Base-by-base conservation (phyloP, 2,888 invertebrate species). In the Tenthredo livida region DNA sequence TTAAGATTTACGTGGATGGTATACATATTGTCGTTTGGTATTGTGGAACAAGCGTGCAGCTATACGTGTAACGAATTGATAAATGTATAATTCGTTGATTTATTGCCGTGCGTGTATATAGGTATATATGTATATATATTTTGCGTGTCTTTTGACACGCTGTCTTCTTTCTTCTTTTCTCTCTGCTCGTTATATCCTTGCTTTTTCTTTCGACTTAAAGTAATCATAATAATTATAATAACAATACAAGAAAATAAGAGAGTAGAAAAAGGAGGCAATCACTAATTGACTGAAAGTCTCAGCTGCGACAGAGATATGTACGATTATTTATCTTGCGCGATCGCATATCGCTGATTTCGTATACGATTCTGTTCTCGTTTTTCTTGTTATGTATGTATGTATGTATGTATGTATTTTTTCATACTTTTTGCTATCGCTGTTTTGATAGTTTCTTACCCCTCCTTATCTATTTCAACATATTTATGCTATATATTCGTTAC, bases 51-150 rank as follows among this genome's bases (percentile, higher is more conserved):
- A 47, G 43, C 47, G 47, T 47, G 25, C 61, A 10, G 25, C 29
- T 40, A 78, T n/a, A 78, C 29, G 33, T 43, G 47, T 75, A 43
- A 78, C 78, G 78, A 78, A 78, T 78, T 78, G 58, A 58, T 78
- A 78, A 78, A 78, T 78, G 78, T 75, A 43, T 75, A 21, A 75
- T 75, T 43, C 78, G 54, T 54, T 58, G 33, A 78, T 58, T 54
- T 78, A 58, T 78, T 47, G 15, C 21, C 75, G 1, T 9, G 15
- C 75, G 25, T 50, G 2, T 73, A 73, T 9, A 21, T n/a, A 9
- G 3, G 7, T 37, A 7, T 37, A 37, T 33, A 33, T 33, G 0
- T 33, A 4, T 33, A 33, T 33, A 33, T 33, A 33, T 33, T 33
- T 33, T 7, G 33, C 40, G 40, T 43, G n/a, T n/a, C n/a, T 54